Evolutionary conservation across 2,113 vertebrate species (phyloP), one percentile per base, ranked within the genome.

Genomic region (Phylloscopus trochilus): DNA sequence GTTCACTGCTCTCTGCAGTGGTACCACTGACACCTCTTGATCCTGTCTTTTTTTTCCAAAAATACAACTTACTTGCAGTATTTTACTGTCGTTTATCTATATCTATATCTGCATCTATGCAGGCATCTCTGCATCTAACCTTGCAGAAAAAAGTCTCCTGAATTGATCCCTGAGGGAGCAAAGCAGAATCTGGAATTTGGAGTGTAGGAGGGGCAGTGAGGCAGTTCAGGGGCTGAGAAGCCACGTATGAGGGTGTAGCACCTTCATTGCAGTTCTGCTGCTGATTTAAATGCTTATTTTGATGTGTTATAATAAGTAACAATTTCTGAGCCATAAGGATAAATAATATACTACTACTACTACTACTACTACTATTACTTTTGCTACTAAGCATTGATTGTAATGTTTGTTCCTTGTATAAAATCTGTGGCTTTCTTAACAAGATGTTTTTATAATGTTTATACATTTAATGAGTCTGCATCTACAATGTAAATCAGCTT

Each of bases 191-290:
- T 14, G 12, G 55, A 49, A 46, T 22, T 15, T 12, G 4, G 56
- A 59, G 51, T 0, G 1, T 33, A 87, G 75, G 66, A 68, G 60
- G 43, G 46, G 26, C 79, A 62, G 41, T 1, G 39, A 72, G 66
- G 43, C 33, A 22, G 88, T 26, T 9, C 31, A 7, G 47, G 22
- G 35, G 18, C 51, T 9, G 76, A 49, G 81, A 35, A 55, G 46
- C 18, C 53, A 24, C 0, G 4, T 18, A 10, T 0, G 0, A 69
- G 22, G 27, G 30, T 13, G 15, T 23, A 5, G 18, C 0, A 0
- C 12, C 51, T 13, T 33, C 64, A 31, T 2, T 2, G 33, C 35
- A 16, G 23, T 33, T 37, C 59, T 47, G 72, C 63, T 72, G 74
- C 55, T 49, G 26, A 43, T 28, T 49, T 15, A n/a, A 68, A 51